Base-by-base conservation (phyloP, 1,140 invertebrate genomes). In the Ceratoteleas bidentatus region DNA sequence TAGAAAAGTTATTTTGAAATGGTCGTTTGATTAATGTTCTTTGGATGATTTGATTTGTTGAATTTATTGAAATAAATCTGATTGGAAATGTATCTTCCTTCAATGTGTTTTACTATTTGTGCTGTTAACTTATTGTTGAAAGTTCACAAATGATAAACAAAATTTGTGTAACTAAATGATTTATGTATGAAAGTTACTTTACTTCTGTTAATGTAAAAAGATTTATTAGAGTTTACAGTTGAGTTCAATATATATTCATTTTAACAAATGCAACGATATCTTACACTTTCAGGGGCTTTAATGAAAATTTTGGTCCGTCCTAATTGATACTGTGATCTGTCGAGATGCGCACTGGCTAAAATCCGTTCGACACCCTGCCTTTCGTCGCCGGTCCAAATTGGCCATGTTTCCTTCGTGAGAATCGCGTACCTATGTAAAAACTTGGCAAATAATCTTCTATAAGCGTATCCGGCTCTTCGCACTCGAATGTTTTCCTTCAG, bases 281-380 rank as follows among this genome's bases (percentile, higher is more conserved):
- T 70, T 74, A 96, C 95, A 50, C 93, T 95, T 91, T 95, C 95
- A 10, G 95, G 95, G 61, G 95, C 95, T 88, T 96, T 96, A 53
- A 96, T 93, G 84, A 96, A 96, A 10, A 96, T 92, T 91, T 96
- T 96, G 0, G 94, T 93, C 69, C 91, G 92, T 9, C 95, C 95
- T 9, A 96, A 89, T 84, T 96, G 95, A 84, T 93, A 96, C 83
- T 96, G 94, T n/a, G 92, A 92, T 6, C 68, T 81, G 45, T 95
- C 94, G 86, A 96, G 94, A 76, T 94, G 93, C 3, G 94, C 92
- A 38, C 90, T 91, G 0, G 87, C 87, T 88, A 96, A 92, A 69
- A 96, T 94, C 83, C 93, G 91, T 45, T 93, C 86, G 15, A 95
- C 92, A 7, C 94, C 95, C 74, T 93, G 88, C 68, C 87, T 91